Evolutionary conservation across 2,797 vertebrate species (phyloP).

Genomic region (Lateolabrax maculatus): DNA sequence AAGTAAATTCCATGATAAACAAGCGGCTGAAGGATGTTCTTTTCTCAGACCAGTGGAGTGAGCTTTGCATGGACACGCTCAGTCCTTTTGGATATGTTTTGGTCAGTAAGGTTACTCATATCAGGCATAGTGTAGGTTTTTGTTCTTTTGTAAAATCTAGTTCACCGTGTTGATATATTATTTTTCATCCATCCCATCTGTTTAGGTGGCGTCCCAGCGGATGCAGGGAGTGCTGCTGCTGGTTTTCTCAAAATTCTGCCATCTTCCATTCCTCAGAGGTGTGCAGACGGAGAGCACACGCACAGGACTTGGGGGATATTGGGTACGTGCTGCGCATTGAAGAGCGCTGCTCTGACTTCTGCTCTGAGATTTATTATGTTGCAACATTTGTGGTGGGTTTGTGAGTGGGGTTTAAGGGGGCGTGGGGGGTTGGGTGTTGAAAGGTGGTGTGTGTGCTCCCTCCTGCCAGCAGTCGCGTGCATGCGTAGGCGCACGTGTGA

Average conservation of each 20-base stretch:
- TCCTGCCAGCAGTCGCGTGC: conserved; percentile 43
- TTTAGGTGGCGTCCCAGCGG: conserved; percentile 94
- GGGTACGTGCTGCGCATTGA: conserved; percentile 87
- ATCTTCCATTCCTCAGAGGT: conserved; percentile 94
- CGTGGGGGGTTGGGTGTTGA: background rate
- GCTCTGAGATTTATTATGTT: conserved; percentile 41
- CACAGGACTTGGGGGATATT: conserved; percentile 96
- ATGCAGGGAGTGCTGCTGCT: conserved; percentile 97
- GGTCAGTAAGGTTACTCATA: conserved; percentile 84
- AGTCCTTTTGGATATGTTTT: conserved; percentile 94
- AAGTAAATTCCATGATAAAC: conserved; percentile 99
- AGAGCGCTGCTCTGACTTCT: conserved; percentile 16
- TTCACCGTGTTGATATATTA: background rate
- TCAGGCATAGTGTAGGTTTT: background rate
- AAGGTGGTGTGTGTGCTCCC: conserved; percentile 17
- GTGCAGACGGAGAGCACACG: conserved; percentile 96
- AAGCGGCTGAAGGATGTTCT: conserved; percentile 97
- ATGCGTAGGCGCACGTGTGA: conserved; percentile 58
- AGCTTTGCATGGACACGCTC: conserved; percentile 97
- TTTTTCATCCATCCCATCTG: conserved; percentile 6
- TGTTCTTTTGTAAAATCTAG: background rate
- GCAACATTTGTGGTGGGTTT: conserved; percentile 3
- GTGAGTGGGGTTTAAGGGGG: conserved; percentile 16
- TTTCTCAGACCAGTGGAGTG: conserved; percentile 97
- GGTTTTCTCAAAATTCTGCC: conserved; percentile 94